Conservation (phyloP, 2,888 invertebrate species). For the Temnothorax rugatulus region DNA sequence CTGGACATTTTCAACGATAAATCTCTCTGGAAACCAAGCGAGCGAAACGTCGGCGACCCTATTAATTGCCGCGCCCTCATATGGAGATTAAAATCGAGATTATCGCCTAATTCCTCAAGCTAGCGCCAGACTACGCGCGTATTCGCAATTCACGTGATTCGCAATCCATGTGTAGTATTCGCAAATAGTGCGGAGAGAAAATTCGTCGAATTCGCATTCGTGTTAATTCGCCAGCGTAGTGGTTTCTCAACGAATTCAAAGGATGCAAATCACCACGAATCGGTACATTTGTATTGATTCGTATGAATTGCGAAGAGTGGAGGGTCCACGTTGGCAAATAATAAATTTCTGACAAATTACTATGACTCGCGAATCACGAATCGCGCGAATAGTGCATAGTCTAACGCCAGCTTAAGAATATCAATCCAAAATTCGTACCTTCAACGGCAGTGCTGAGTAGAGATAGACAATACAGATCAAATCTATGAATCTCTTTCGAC, state of each 20-base stretch:
- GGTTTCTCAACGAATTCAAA: not conserved
- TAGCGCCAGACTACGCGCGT: not conserved
- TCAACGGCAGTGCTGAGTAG: conserved; percentile 64
- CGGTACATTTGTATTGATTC: not conserved
- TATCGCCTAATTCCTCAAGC: conserved; percentile 41
- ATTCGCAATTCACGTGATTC: not conserved
- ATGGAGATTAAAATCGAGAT: conserved; percentile 55
- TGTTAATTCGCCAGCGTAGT: not conserved
- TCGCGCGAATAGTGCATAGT: not conserved
- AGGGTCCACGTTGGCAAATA: not conserved
- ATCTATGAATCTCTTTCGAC: conserved; percentile 12
- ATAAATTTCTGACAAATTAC: not conserved
- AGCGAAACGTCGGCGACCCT: conserved; percentile 8
- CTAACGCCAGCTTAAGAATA: conserved; percentile 13
- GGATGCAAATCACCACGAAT: not conserved
- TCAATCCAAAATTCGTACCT: conserved; percentile 60
- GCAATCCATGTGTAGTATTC: not conserved
- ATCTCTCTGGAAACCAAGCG: conserved; percentile 33
- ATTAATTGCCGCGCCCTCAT: conserved; percentile 20
- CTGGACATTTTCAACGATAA: conserved; percentile 45
- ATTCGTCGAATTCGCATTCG: not conserved
- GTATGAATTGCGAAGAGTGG: not conserved
- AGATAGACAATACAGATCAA: conserved; percentile 22
- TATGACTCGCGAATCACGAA: not conserved
- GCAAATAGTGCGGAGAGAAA: not conserved